Conservation (phyloP, 2,113 vertebrate genomes). For the Phaethornis superciliosus region DNA sequence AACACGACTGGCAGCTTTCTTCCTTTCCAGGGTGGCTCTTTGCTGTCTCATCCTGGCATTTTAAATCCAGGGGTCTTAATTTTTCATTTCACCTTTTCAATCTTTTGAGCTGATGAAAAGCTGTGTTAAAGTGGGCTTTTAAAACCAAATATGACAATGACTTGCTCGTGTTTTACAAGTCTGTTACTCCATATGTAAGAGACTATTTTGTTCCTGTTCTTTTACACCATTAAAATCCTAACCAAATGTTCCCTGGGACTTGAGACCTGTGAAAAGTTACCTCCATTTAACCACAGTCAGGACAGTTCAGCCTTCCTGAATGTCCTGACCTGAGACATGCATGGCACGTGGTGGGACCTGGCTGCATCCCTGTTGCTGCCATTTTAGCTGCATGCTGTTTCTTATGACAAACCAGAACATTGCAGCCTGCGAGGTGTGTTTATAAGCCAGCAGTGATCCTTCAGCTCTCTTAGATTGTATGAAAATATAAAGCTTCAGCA, state of each 20-base stretch:
- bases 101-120: neutral
- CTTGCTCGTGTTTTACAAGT: neutral
- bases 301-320: neutral
- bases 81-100: neutral
- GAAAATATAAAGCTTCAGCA: neutral
- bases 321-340: rapidly evolving
- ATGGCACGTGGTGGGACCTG: too few species aligned
- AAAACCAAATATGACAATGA: neutral
- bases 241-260: neutral
- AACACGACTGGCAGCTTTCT: neutral
- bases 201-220: neutral
- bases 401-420: neutral
- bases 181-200: neutral
- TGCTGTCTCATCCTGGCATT: neutral
- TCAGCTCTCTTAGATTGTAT: neutral
- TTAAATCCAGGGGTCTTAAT: neutral
- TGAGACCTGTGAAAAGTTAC: neutral
- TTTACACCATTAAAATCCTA: neutral
- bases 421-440: rapidly evolving
- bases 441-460: neutral
- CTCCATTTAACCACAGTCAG: neutral
- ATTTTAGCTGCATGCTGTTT: neutral
- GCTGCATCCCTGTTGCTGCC: rapidly evolving
- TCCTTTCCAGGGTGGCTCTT: neutral
- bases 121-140: neutral